These are phyloP conservation scores for Scomber japonicus DNA, from an alignment of 2,113 vertebrate genomes.

Conservation along the genomic window DNA sequence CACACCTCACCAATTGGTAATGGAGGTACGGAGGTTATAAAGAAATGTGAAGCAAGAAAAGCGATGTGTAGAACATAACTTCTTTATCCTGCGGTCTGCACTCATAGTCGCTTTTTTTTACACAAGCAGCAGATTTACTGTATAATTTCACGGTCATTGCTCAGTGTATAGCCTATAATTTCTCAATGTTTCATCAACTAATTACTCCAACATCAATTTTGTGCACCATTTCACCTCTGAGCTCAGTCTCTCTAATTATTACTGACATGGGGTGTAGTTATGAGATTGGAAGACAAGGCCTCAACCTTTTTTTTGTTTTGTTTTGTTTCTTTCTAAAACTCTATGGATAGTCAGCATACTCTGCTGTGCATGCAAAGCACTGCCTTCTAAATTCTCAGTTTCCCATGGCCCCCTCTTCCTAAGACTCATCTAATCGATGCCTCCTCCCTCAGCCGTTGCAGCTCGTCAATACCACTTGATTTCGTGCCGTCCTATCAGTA, in stretches of 20 bases:
- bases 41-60: conserved; percentile 45
- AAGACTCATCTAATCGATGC: conserved; percentile 55
- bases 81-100: conserved; percentile 9
- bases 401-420: conserved; percentile 63
- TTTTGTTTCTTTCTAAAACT: conserved; percentile 31
- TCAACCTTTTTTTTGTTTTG: conserved; percentile 28
- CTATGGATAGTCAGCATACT: conserved; percentile 40
- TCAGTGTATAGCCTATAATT: conserved; percentile 51
- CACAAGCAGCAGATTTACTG: conserved; percentile 35
- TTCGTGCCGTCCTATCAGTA: conserved; percentile 68
- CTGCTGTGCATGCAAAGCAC: conserved; percentile 63
- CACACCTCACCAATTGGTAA: conserved; percentile 54
- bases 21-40: conserved; percentile 29
- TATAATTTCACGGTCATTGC: conserved; percentile 62
- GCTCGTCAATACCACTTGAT: conserved; percentile 72
- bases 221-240: conserved; percentile 66
- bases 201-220: conserved; percentile 66
- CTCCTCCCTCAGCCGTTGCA: conserved; percentile 54
- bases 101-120: conserved; percentile 33
- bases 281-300: conserved; percentile 53
- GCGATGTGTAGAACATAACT: conserved; percentile 49
- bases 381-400: conserved; percentile 58
- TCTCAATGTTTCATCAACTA: conserved; percentile 63
- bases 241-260: conserved; percentile 65
- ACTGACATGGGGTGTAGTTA: conserved; percentile 54